Base-by-base conservation (phyloP, 2,797 vertebrate species). In the Neosalanx taihuensis region DNA sequence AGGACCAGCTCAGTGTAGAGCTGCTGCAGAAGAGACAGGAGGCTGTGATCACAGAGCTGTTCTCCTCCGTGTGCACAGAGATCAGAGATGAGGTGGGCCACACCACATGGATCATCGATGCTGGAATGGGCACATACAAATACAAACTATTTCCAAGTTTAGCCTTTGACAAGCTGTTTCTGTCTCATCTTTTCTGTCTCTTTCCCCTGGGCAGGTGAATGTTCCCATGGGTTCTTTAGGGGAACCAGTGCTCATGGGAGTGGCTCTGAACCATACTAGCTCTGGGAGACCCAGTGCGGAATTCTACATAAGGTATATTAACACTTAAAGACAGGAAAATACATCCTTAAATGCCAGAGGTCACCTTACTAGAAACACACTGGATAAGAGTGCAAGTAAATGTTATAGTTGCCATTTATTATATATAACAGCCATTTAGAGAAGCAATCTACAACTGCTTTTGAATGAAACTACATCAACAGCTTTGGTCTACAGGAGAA, bases 251-350 rank as follows among this genome's bases (percentile, higher is more conserved):
- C 87, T 97, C 23, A 78, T 98, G 87, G 96, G 96, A 3, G 87
- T 98, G 0, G 95, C 93, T 7, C 79, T 95, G 46, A 98, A 98
- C 60, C 91, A 96, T 89, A 95, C 92, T 74, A 96, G 95, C 0
- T 94, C 94, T 0, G 94, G 94, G 67, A 85, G 95, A 7, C 94
- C 95, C 6, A 97, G 95, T 56, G 95, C 94, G 0, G 96, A 96
- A 85, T 98, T 97, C 87, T 95, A 90, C 0, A 86, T 96, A 82
- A 94, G 93, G 95, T 98, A 89, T 81, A 4, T 6, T 23, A 3
- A 31, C 18, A 37, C 59, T 17, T 56, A 3, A 17, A 4, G n/a
- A 30, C 31, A 18, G 23, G 46, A 64, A 31, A 13, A 31, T 33
- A 59, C 12, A 23, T 59, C 59, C 37, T 23, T 15, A 5, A 33